Conservation (phyloP, 2,797 vertebrate species). For the Xenopus petersii region DNA sequence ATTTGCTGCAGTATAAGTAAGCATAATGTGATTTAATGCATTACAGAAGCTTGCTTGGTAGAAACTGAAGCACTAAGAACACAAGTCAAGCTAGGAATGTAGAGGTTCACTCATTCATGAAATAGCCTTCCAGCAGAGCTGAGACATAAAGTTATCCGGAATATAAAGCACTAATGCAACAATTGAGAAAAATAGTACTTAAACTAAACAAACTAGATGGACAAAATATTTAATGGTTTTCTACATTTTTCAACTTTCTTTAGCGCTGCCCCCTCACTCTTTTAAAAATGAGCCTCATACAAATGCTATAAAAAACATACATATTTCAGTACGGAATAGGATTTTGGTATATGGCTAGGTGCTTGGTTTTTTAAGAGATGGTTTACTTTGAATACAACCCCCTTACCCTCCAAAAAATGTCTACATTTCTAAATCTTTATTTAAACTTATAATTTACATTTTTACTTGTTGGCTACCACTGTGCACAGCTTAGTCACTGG, state of each 20-base stretch:
- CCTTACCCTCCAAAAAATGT: no score
- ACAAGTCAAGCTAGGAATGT: not conserved
- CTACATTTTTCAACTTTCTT: not conserved
- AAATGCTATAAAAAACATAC: no score
- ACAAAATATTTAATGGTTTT: not conserved
- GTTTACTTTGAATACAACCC: no score
- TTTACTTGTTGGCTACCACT: no score
- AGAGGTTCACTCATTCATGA: slow-evolving; percentile 3
- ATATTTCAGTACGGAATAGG: no score
- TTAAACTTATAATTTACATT: no score
- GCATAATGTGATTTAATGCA: not conserved
- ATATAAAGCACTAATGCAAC: not conserved
- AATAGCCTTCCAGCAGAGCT: slow-evolving; percentile 2
- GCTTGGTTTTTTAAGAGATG: no score
- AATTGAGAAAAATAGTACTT: not conserved
- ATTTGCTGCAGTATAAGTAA: not conserved
- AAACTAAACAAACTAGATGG: not conserved
- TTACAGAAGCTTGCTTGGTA: not conserved
- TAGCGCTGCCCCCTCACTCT: no score
- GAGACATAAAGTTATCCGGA: not conserved
- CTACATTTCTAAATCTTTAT: no score
- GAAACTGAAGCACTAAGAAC: not conserved
- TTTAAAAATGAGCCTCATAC: no score
- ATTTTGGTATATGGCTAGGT: no score
- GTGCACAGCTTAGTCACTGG: no score